A percentile compares a stretch with the other conserved stretches of the same genome.
Conservation (phyloP, 35 echinoderm and acorn worm species). For the Ptychodera flava region DNA sequence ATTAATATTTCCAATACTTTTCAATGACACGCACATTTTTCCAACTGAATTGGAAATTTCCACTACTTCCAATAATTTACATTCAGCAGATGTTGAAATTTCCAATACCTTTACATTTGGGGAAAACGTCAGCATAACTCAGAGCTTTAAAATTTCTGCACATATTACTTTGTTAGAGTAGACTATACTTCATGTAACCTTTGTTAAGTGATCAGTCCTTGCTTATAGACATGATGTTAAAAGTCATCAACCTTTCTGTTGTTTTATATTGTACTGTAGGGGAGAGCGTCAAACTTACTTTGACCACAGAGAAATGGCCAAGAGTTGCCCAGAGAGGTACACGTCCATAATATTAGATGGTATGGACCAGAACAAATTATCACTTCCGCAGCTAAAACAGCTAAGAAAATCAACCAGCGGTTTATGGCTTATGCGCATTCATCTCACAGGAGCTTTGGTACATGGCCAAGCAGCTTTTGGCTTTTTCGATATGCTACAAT, state of each 20-base stretch:
- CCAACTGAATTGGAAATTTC: too few relatives aligned
- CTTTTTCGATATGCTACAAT: slow-evolving; percentile 27
- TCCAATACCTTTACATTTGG: too few relatives aligned
- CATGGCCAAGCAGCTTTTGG: slow-evolving; percentile 29
- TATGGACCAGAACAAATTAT: slow-evolving; percentile 42
- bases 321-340: slow-evolving; percentile 14
- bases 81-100: too few relatives aligned
- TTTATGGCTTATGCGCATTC: slow-evolving; percentile 24
- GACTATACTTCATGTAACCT: too few relatives aligned
- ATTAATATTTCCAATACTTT: too few relatives aligned
- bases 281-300: slow-evolving; percentile 42
- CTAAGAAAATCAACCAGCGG: slow-evolving; percentile 1
- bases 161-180: too few relatives aligned
- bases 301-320: slow-evolving; percentile 27
- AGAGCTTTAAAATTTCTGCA: too few relatives aligned
- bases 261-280: not conserved
- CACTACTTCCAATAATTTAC: too few relatives aligned
- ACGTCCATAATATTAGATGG: slow-evolving; percentile 50
- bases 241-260: not conserved
- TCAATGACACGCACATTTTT: too few relatives aligned
- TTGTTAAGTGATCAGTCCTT: too few relatives aligned
- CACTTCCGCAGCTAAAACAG: slow-evolving; percentile 11
- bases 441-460: slow-evolving; percentile 39
- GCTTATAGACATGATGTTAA: too few relatives aligned
- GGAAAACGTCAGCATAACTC: too few relatives aligned